phyloP scores from a whole-genome alignment of 2,113 vertebrate species.

The Oreotrochilus melanogaster region DNA sequence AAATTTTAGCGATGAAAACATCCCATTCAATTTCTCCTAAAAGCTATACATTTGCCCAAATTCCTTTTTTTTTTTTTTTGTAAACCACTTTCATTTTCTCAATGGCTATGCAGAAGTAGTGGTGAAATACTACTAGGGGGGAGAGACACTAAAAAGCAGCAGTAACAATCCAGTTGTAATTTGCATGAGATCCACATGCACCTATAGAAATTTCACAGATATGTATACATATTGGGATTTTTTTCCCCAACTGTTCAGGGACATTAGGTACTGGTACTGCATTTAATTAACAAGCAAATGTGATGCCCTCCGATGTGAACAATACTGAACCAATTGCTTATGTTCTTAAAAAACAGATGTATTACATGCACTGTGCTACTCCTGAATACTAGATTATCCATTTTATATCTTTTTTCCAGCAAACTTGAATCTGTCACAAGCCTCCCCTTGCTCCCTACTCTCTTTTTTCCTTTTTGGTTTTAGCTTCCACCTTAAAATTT shows the following conservation, averaged over 20 bases:
- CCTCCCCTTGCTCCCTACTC: slow-evolving; percentile 20
- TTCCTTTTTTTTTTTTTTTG: neutral
- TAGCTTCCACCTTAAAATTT: slow-evolving; percentile 70
- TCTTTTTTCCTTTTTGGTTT: slow-evolving; percentile 38
- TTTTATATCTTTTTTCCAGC: slow-evolving; percentile 58
- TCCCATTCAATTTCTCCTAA: slow-evolving; percentile 39
- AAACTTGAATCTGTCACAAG: slow-evolving; percentile 50
- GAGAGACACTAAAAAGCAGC: slow-evolving; percentile 3
- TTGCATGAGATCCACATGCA: slow-evolving; percentile 59
- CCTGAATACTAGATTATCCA: slow-evolving; percentile 52
- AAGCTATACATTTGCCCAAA: slow-evolving; percentile 1
- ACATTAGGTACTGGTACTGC: slow-evolving; percentile 68
- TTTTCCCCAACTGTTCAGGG: slow-evolving; percentile 70
- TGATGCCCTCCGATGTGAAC: slow-evolving; percentile 76
- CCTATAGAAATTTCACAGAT: slow-evolving; percentile 70
- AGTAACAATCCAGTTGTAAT: slow-evolving; percentile 52
- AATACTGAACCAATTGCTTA: slow-evolving; percentile 70
- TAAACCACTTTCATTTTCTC: slow-evolving; percentile 38
- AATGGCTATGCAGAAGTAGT: neutral
- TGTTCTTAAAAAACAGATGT: slow-evolving; percentile 74
- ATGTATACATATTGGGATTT: slow-evolving; percentile 64
- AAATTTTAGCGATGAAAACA: slow-evolving; percentile 32
- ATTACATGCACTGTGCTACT: slow-evolving; percentile 55
- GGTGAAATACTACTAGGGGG: neutral
- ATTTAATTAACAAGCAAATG: slow-evolving; percentile 83